Evolutionary conservation across 2,888 invertebrate species (phyloP), one percentile per base, ranked within the genome.

Genomic region (Xanthia icteritia): DNA sequence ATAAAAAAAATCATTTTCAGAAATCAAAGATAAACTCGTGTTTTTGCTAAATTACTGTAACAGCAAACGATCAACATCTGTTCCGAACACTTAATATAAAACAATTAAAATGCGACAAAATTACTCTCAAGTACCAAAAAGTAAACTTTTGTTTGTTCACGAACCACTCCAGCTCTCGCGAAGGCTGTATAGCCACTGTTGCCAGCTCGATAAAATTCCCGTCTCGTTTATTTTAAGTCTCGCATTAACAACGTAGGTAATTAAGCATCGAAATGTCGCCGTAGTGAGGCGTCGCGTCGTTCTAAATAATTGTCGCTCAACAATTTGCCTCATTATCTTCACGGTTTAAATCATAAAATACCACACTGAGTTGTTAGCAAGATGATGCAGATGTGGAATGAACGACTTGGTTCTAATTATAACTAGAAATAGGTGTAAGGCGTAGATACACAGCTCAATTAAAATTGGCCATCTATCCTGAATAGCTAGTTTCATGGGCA

Each of bases 261-360:
- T 95, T 95, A 95, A 95, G 93, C 94, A 95, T 93, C 93, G 92
- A 94, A 94, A 94, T 94, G 94, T 94, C 93, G 92, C 90, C 88
- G 89, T 89, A 85, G 89, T 87, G 84, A 93, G 94, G 94, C 94
- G 93, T 94, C 91, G 94, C 94, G 93, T 94, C 92, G 92, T 89
- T 87, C 89, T 94, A 94, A 94, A 92, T 93, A 93, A 94, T 94
- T 92, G 91, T 89, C 86, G 77, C 87, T 86, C 83, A 86, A 89
- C 83, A 88, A 87, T 86, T 89, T 87, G 87, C 87, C 85, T 87
- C 76, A 80, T 87, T 87, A 86, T 88, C 84, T 78, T 77, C 64
- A 72, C 61, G 82, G 85, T 84, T 86, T 86, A 84, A 87, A 86
- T 90, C 86, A 86, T 83, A 88, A 82, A 86, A 86, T 86, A 75